A percentile compares a stretch with the other conserved stretches of the same genome.
Conservation (phyloP, 2,888 invertebrate genomes). For the Melieria crassipennis region DNA sequence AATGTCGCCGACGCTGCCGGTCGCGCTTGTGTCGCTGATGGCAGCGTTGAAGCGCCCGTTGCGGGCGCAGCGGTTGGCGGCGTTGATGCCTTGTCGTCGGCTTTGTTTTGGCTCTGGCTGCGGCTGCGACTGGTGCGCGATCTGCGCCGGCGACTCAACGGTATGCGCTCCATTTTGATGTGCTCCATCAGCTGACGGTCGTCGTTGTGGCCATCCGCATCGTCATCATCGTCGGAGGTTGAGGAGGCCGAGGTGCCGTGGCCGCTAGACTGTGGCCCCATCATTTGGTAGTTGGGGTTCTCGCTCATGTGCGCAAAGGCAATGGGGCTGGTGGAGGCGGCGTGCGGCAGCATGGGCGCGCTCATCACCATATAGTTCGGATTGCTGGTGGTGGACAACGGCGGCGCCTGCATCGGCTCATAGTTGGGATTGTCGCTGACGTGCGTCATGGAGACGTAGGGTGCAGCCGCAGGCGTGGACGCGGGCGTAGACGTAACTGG, state of each 20-base stretch:
- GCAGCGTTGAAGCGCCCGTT: slow-evolving; percentile 34
- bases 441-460: slow-evolving; percentile 11
- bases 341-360: slow-evolving; percentile 41
- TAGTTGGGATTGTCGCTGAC: slow-evolving; percentile 56
- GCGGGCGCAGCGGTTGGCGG: slow-evolving; percentile 38
- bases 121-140: slow-evolving; percentile 40
- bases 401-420: slow-evolving; percentile 50
- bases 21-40: slow-evolving; percentile 26
- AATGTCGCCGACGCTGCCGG: slow-evolving; percentile 39
- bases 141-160: slow-evolving; percentile 47
- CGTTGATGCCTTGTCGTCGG: slow-evolving; percentile 12
- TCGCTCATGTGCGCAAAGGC: slow-evolving; percentile 40
- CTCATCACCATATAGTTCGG: slow-evolving; percentile 56
- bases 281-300: slow-evolving; percentile 54
- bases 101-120: slow-evolving; percentile 39
- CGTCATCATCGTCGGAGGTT: slow-evolving; percentile 44
- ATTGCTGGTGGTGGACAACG: slow-evolving; percentile 40
- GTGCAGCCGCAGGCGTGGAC: neutral
- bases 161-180: slow-evolving; percentile 58
- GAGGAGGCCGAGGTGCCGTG: slow-evolving; percentile 34
- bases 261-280: slow-evolving; percentile 40
- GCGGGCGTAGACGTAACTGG: neutral
- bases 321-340: neutral
- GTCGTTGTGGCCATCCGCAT: slow-evolving; percentile 43
- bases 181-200: slow-evolving; percentile 47